Conservation (phyloP, 2,797 vertebrate species). For the Cynodonichthys magdalenae region DNA sequence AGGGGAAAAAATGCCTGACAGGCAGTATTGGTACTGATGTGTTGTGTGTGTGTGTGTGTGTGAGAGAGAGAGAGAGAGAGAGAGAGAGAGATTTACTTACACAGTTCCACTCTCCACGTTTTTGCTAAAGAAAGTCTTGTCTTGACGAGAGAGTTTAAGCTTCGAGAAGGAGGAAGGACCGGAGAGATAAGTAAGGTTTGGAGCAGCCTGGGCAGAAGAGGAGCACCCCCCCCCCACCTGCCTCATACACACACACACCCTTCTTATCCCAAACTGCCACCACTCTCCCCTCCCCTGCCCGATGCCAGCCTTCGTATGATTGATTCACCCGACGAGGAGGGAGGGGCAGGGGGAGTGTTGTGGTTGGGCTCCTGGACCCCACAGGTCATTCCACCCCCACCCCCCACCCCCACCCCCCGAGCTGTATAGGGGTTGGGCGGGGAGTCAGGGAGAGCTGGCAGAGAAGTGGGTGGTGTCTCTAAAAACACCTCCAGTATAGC, state of each 20-base stretch:
- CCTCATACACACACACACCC: too few species aligned
- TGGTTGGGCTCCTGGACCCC: conserved; percentile 57
- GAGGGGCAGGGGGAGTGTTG: conserved; percentile 51
- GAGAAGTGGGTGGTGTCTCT: conserved; percentile 42
- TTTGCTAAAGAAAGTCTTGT: conserved; percentile 49
- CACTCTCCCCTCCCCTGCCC: conserved; percentile 15
- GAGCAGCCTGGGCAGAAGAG: conserved; percentile 54
- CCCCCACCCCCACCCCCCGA: conserved; percentile 20
- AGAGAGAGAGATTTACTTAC: conserved; percentile 45
- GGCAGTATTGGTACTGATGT: conserved; percentile 47
- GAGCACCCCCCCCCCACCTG: conserved; percentile 14
- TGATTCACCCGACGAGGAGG: conserved; percentile 52
- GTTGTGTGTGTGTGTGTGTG: conserved; percentile 12
- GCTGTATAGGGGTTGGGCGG: conserved; percentile 38
- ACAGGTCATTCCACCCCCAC: conserved; percentile 63
- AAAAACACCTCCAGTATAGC: conserved; percentile 58
- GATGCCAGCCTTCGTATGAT: conserved; percentile 60
- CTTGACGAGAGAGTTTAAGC: conserved; percentile 40
- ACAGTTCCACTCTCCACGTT: conserved; percentile 33
- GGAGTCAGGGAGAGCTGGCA: background rate
- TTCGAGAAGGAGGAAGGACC: conserved; percentile 19
- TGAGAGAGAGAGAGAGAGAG: conserved; percentile 3
- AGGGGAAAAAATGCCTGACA: conserved; percentile 47
- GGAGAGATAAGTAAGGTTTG: conserved; percentile 66
- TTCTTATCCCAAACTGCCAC: conserved; percentile 11